phyloP scores from a whole-genome alignment of 2,797 vertebrate species.

The Cyprinodon diabolis region DNA sequence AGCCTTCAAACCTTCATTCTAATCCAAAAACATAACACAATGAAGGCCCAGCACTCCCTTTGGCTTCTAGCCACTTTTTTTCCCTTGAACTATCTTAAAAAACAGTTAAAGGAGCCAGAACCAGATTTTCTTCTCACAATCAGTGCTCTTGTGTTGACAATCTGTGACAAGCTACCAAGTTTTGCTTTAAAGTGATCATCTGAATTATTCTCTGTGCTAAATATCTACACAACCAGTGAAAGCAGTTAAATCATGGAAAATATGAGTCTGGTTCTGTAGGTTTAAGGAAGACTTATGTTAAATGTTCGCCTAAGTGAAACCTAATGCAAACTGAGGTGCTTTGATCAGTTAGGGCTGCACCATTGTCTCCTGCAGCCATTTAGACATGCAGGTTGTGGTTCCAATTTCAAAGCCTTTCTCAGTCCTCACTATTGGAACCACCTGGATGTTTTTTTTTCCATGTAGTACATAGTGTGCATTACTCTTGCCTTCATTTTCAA shows the following conservation, averaged over 20 bases:
- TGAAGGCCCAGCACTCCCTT: neutral
- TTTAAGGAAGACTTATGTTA: neutral
- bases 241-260: neutral
- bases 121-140: neutral
- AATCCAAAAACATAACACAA: neutral
- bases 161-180: neutral
- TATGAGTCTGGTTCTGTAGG: neutral
- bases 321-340: constrained; percentile 24
- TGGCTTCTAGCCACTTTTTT: neutral
- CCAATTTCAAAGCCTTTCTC: constrained; percentile 44
- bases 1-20: neutral
- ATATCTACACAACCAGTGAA: neutral
- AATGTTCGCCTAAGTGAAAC: constrained; percentile 3
- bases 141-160: neutral
- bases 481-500: constrained; percentile 14
- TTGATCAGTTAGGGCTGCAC: constrained; percentile 37
- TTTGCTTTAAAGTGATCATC: neutral
- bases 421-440: constrained; percentile 48
- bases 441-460: constrained; percentile 30
- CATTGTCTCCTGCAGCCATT: constrained; percentile 40
- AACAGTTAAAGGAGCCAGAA: neutral
- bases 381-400: constrained; percentile 47
- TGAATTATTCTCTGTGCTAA: neutral
- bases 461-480: constrained; percentile 15
- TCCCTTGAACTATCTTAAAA: neutral